Percentiles rank a stretch among this genome's conserved stretches.
These are phyloP conservation scores for Drosophila stalkeri DNA, from an alignment of 2,888 invertebrate genomes.

Conservation along the genomic window DNA sequence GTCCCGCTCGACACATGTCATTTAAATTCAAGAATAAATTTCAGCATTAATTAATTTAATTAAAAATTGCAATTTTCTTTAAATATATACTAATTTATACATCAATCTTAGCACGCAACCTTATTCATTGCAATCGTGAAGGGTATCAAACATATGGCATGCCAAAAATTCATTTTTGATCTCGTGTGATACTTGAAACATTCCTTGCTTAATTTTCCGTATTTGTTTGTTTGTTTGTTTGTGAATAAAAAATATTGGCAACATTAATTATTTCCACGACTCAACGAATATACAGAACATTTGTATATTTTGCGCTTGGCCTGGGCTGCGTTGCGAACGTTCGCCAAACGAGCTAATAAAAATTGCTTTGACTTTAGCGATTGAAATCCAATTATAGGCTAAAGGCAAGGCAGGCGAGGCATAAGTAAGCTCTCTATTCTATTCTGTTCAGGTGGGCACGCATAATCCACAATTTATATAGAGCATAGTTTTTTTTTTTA, in stretches of 20 bases:
- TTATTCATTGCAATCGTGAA: background rate
- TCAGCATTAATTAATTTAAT: background rate
- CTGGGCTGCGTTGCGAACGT: background rate
- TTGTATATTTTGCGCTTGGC: slow-evolving; percentile 16
- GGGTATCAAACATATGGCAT: slow-evolving; percentile 24
- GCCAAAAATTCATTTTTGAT: background rate
- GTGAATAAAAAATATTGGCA: slow-evolving; percentile 53
- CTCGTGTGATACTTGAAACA: slow-evolving; percentile 3
- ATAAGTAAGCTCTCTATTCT: background rate
- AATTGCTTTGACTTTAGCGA: slow-evolving; percentile 56
- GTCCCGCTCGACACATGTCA: background rate
- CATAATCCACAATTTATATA: slow-evolving; percentile 33
- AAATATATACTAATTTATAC: background rate
- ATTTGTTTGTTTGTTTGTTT: slow-evolving; percentile 59
- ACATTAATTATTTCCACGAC: slow-evolving; percentile 53
- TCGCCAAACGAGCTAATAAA: slow-evolving; percentile 60
- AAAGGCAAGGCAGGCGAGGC: background rate
- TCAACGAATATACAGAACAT: slow-evolving; percentile 10
- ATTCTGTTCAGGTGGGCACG: slow-evolving; percentile 29
- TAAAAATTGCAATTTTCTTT: background rate
- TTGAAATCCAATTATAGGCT: slow-evolving; percentile 67
- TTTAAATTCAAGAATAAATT: background rate
- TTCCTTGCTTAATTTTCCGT: slow-evolving; percentile 13
- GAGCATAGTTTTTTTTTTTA: slow-evolving; percentile 23
- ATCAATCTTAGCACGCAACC: background rate